phyloP scores from a whole-genome alignment of 1,140 invertebrate genomes.

The Hylaeus volcanicus region DNA sequence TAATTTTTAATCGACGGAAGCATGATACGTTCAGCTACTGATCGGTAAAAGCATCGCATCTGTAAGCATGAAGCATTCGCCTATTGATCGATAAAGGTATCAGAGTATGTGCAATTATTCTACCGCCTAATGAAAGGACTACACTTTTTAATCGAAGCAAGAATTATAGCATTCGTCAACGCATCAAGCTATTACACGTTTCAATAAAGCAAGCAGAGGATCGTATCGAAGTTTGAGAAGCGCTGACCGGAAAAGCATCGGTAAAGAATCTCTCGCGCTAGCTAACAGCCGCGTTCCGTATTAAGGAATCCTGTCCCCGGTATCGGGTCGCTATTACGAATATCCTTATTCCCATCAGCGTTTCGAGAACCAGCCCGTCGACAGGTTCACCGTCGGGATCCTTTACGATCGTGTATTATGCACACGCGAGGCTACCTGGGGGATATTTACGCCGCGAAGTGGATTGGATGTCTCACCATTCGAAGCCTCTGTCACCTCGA shows the following conservation, averaged over 20 bases:
- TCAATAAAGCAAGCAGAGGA: too few species aligned
- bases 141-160: too few species aligned
- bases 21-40: too few species aligned
- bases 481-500: neutral
- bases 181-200: too few species aligned
- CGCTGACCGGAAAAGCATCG: neutral
- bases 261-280: conserved; percentile 7
- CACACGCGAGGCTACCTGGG: conserved; percentile 20
- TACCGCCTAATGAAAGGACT: too few species aligned
- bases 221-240: conserved; percentile 1
- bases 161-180: too few species aligned
- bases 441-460: conserved; percentile 23
- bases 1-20: too few species aligned
- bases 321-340: conserved; percentile 31
- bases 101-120: too few species aligned
- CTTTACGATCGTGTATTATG: conserved; percentile 36
- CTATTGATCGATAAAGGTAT: too few species aligned
- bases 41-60: too few species aligned
- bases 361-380: conserved; percentile 54
- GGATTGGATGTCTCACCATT: conserved; percentile 22
- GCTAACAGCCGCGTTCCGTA: conserved; percentile 30
- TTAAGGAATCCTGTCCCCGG: conserved; percentile 34
- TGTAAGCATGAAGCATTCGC: too few species aligned
- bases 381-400: conserved; percentile 45
- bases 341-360: conserved; percentile 37